phyloP scores from a whole-genome alignment of 2,888 invertebrate species.

The Tridacna gigas region DNA sequence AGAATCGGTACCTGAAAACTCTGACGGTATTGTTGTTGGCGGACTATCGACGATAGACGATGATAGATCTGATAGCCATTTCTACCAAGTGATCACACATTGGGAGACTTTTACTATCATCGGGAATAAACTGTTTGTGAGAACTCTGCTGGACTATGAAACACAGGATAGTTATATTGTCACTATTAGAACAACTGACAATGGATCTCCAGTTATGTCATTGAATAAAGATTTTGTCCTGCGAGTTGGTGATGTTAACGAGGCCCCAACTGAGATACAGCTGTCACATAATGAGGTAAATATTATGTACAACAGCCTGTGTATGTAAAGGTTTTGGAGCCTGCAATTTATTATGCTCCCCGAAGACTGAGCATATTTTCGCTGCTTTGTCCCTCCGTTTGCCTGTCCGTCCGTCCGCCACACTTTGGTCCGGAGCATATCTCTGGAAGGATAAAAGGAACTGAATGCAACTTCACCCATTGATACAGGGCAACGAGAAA shows the following conservation, averaged over 20 bases:
- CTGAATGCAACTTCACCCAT: too few species aligned
- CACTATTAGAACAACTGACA: constrained; percentile 63
- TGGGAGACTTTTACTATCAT: constrained; percentile 69
- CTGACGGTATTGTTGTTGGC: constrained; percentile 62
- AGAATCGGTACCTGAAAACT: constrained; percentile 69
- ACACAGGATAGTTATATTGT: constrained; percentile 50
- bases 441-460: too few species aligned
- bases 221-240: constrained; percentile 65
- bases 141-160: constrained; percentile 64
- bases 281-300: constrained; percentile 66
- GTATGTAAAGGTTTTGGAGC: too few species aligned
- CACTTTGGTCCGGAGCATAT: too few species aligned
- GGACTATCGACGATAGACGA: constrained; percentile 64
- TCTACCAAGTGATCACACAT: constrained; percentile 62
- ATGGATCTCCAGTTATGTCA: constrained; percentile 55
- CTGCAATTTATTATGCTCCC: too few species aligned
- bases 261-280: constrained; percentile 63
- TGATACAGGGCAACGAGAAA: too few species aligned
- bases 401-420: too few species aligned
- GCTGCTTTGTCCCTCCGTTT: too few species aligned
- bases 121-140: constrained; percentile 47
- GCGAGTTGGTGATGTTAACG: constrained; percentile 68
- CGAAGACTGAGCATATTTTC: too few species aligned
- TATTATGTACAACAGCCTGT: neutral
- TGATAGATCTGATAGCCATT: constrained; percentile 64